These are phyloP conservation scores for Lophius americanus DNA, from an alignment of 2,797 vertebrate genomes.

Conservation along the genomic window DNA sequence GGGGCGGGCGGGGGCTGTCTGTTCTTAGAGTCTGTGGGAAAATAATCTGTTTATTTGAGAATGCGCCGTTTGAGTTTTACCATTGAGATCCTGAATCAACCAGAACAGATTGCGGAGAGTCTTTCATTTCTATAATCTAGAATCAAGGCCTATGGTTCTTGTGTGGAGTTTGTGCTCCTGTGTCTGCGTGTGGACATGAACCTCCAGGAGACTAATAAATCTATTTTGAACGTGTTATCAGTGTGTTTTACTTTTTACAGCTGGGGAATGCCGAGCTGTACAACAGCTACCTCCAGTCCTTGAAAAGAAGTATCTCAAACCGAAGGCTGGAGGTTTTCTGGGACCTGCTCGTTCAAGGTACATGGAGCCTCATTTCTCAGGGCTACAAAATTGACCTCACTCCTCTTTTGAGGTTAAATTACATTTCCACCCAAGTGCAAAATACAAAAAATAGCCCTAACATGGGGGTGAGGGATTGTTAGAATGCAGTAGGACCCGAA, in stretches of 20 bases:
- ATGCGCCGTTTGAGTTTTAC: conserved; percentile 19
- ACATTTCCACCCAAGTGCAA: conserved; percentile 24
- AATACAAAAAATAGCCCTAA: conserved; percentile 16
- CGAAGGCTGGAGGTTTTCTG: conserved; percentile 91
- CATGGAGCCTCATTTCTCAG: conserved; percentile 30
- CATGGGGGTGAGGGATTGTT: neutral
- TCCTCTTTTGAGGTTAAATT: conserved; percentile 30
- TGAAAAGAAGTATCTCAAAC: conserved; percentile 88
- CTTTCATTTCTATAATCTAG: conserved; percentile 47
- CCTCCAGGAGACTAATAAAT: conserved; percentile 35
- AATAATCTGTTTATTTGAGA: conserved; percentile 16
- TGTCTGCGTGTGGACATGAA: conserved; percentile 22
- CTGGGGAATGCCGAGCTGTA: conserved; percentile 82
- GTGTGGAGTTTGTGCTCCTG: conserved; percentile 6
- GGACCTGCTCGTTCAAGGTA: conserved; percentile 93
- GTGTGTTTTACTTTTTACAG: conserved; percentile 60
- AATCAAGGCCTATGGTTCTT: conserved; percentile 26
- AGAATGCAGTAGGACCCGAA: neutral
- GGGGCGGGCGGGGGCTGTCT: conserved; percentile 4
- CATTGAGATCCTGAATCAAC: conserved; percentile 41
- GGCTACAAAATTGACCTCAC: conserved; percentile 23
- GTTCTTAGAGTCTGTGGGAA: conserved; percentile 10
- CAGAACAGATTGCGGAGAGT: conserved; percentile 36
- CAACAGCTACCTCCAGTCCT: conserved; percentile 88
- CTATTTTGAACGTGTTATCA: conserved; percentile 46